phyloP scores from a whole-genome alignment of 2,797 vertebrate species.

The Chelidonichthys spinosus region DNA sequence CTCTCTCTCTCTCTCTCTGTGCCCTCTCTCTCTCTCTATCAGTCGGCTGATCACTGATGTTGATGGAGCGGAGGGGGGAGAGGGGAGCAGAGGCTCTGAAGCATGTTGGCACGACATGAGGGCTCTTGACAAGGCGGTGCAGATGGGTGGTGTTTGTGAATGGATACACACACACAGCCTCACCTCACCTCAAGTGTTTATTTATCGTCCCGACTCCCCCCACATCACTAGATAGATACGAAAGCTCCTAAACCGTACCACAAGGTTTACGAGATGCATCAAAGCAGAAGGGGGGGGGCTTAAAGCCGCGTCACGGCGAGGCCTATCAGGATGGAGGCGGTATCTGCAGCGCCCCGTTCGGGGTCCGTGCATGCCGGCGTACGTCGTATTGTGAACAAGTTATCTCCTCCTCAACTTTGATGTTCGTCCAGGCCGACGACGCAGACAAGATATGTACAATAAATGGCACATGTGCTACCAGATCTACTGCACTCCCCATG shows the following conservation, averaged over 20 bases:
- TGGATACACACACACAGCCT: neutral
- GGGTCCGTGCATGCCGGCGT: neutral
- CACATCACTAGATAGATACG: neutral
- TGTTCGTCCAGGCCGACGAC: slow-evolving; percentile 1
- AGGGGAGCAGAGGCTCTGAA: neutral
- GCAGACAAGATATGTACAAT: too few relatives aligned
- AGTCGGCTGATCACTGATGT: slow-evolving; percentile 32
- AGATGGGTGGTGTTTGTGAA: slow-evolving; percentile 18
- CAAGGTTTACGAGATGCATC: neutral
- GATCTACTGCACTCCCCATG: too few relatives aligned
- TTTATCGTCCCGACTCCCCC: neutral
- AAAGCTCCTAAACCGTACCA: too few relatives aligned
- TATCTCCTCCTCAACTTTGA: slow-evolving; percentile 36
- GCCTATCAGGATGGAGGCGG: slow-evolving; percentile 20
- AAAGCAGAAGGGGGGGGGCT: neutral
- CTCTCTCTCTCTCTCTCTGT: neutral
- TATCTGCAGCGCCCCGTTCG: slow-evolving; percentile 22
- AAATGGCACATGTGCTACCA: too few relatives aligned
- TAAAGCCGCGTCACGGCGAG: neutral
- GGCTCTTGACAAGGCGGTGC: slow-evolving; percentile 17
- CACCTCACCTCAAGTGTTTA: neutral
- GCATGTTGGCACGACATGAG: slow-evolving; percentile 50
- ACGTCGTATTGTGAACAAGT: neutral
- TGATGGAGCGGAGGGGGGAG: slow-evolving; percentile 25
- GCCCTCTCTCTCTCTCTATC: slow-evolving; percentile 40